Percentiles rank a stretch among this genome's conserved stretches.
phyloP scores from a whole-genome alignment of 2,888 invertebrate species.

The Aphodius granarius region DNA sequence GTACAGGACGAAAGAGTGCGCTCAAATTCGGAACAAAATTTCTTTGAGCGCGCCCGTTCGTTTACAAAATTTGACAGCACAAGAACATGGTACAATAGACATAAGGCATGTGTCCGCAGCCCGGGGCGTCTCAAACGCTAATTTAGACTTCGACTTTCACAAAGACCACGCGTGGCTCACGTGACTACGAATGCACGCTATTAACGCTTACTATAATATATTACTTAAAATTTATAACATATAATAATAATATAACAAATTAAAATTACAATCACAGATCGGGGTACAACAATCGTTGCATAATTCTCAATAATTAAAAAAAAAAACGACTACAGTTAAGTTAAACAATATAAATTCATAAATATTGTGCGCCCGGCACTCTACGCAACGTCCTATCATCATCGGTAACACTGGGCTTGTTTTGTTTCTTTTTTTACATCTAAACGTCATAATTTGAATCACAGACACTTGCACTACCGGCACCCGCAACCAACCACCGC shows the following conservation, averaged over 20 bases:
- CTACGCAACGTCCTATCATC: neutral
- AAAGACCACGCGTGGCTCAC: conserved; percentile 24
- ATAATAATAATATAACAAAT: conserved; percentile 24
- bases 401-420: neutral
- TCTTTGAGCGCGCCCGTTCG: neutral
- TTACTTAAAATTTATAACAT: conserved; percentile 8
- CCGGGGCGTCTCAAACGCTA: conserved; percentile 22
- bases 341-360: conserved; percentile 13
- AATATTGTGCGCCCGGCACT: neutral
- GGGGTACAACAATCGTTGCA: conserved; percentile 29
- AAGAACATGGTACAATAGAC: conserved; percentile 17
- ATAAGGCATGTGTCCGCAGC: conserved; percentile 20
- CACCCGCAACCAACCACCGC: conserved; percentile 97
- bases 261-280: conserved; percentile 39
- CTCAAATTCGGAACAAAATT: neutral
- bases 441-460: neutral
- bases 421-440: no score
- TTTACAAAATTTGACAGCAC: neutral
- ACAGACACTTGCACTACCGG: conserved; percentile 62
- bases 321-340: conserved; percentile 6
- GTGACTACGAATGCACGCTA: conserved; percentile 14
- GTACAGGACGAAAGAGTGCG: neutral
- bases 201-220: conserved; percentile 8
- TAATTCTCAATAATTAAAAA: conserved; percentile 1
- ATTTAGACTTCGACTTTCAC: conserved; percentile 25